Conservation (phyloP, 2,888 invertebrate species). For the Lithophane semibrunnea region DNA sequence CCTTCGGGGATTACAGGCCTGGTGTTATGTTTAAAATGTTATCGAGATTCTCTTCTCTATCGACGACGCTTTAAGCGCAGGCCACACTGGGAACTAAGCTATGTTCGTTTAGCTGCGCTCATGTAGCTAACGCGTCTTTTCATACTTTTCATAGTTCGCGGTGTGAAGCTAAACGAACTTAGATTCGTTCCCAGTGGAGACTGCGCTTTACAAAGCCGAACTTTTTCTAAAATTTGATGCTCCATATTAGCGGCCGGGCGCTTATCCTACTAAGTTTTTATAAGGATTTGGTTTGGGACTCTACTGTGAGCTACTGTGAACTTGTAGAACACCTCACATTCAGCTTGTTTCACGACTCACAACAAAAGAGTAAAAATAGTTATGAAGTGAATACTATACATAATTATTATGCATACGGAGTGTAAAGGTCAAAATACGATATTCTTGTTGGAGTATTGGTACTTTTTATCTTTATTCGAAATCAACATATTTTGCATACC, state of each 20-base stretch:
- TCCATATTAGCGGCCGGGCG: not conserved
- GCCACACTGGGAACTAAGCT: no score
- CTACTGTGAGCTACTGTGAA: not conserved
- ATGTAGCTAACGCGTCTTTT: no score
- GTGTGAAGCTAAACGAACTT: no score
- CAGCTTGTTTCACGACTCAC: not conserved
- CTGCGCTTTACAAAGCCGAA: not conserved
- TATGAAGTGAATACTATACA: constrained; percentile 1
- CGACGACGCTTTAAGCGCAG: no score
- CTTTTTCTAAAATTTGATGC: not conserved
- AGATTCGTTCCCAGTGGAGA: no score
- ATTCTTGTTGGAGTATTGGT: constrained; percentile 18
- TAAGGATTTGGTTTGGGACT: not conserved
- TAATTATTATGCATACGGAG: constrained; percentile 6
- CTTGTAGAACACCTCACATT: not conserved
- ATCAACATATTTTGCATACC: constrained; percentile 36
- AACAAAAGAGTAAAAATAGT: constrained; percentile 1
- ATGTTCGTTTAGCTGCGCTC: no score
- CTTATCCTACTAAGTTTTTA: not conserved
- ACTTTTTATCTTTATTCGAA: constrained; percentile 36
- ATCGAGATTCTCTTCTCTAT: no score
- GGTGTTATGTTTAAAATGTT: no score
- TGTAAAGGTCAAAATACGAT: constrained; percentile 30
- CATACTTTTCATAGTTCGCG: no score
- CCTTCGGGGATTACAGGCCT: no score